Percentiles rank a stretch among this genome's conserved stretches.
phyloP scores from a whole-genome alignment of 1,140 invertebrate genomes.

The Bombus consobrinus region DNA sequence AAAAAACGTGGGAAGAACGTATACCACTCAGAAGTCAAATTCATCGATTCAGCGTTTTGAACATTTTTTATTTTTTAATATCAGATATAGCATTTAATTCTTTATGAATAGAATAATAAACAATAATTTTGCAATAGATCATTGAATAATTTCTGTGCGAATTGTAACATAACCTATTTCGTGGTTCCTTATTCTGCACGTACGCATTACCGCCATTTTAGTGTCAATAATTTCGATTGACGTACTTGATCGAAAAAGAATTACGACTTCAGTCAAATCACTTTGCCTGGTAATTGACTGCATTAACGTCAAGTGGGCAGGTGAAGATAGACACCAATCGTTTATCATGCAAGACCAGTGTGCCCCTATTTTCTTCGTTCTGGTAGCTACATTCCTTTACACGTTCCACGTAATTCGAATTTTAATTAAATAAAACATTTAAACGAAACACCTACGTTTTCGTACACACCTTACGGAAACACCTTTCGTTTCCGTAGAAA shows the following conservation, averaged over 20 bases:
- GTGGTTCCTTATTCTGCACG: neutral
- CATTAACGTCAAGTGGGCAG: constrained; percentile 54
- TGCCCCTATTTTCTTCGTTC: neutral
- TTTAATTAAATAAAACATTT: neutral
- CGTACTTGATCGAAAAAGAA: constrained; percentile 41
- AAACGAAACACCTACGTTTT: no score
- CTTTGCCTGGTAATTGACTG: constrained; percentile 43
- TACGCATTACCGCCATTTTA: neutral
- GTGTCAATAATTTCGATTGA: constrained; percentile 24
- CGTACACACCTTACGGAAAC: no score
- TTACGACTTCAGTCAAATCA: constrained; percentile 37
- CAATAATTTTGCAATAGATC: neutral
- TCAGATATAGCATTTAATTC: no score
- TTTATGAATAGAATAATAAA: neutral
- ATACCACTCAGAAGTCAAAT: neutral
- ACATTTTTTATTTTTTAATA: no score
- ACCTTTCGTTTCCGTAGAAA: neutral
- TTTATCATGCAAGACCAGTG: constrained; percentile 32
- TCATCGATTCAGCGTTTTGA: no score
- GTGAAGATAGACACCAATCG: constrained; percentile 55
- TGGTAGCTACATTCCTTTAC: constrained; percentile 8
- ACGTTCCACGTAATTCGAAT: constrained; percentile 6
- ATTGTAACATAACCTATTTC: neutral
- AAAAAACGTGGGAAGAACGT: neutral
- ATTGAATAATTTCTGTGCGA: neutral